phyloP scores from a whole-genome alignment of 2,113 vertebrate species.

The Apus apus region DNA sequence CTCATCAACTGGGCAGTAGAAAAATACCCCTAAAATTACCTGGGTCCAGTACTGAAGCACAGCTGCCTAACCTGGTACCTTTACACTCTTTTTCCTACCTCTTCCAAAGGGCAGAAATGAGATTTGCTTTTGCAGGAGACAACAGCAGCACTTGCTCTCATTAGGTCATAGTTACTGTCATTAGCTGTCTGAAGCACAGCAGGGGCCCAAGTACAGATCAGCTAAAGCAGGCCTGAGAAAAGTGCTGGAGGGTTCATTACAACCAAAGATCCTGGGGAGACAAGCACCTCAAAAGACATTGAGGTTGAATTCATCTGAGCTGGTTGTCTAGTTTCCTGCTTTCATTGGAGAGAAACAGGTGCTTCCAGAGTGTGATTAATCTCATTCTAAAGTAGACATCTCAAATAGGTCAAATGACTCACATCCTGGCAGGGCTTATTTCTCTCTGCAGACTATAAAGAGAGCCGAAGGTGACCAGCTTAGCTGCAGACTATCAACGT shows the following conservation, averaged over 20 bases:
- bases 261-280: neutral
- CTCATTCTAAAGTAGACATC: constrained; percentile 45
- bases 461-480: constrained; percentile 25
- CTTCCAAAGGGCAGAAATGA: neutral
- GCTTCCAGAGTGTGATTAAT: constrained; percentile 34
- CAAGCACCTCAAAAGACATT: neutral
- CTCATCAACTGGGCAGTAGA: neutral
- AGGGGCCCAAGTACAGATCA: neutral
- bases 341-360: constrained; percentile 46
- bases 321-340: constrained; percentile 58
- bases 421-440: constrained; percentile 41
- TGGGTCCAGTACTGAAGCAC: fast-evolving
- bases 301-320: constrained; percentile 11
- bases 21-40: neutral
- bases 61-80: neutral
- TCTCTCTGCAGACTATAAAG: constrained; percentile 31
- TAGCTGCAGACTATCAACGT: neutral
- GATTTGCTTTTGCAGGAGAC: neutral
- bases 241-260: constrained; percentile 37
- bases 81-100: neutral
- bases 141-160: neutral
- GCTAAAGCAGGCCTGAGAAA: neutral
- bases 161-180: constrained; percentile 20
- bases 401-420: constrained; percentile 64
- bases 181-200: constrained; percentile 45